phyloP scores from a whole-genome alignment of 1,140 invertebrate genomes.

The Melitaea cinxia region DNA sequence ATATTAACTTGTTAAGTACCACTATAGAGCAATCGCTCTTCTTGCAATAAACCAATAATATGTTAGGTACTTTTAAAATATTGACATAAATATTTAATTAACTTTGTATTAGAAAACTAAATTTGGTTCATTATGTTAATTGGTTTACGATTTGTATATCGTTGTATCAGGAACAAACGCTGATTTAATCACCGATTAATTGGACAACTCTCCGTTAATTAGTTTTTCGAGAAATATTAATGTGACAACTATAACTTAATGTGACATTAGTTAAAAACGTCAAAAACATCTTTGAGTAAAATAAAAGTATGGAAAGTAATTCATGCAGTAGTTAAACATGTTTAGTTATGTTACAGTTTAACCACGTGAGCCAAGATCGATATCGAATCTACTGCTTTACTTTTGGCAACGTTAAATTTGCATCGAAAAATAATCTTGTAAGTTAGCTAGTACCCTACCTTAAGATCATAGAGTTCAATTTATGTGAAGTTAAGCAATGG shows the following conservation, averaged over 20 bases:
- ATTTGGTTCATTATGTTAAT: background rate
- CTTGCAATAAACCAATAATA: too few species aligned
- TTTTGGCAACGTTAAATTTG: conserved; percentile 33
- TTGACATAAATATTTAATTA: background rate
- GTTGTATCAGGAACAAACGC: background rate
- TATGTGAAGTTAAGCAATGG: background rate
- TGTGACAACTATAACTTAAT: background rate
- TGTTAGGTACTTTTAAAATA: background rate
- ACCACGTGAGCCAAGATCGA: conserved; percentile 54
- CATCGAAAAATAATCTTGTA: background rate
- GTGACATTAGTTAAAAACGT: too few species aligned
- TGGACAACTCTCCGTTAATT: background rate
- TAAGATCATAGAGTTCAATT: conserved; percentile 32
- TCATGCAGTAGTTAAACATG: conserved; percentile 58
- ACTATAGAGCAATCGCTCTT: too few species aligned
- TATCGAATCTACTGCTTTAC: conserved; percentile 59
- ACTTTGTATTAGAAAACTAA: background rate
- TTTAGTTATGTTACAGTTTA: conserved; percentile 55
- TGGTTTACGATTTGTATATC: background rate
- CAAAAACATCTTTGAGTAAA: too few species aligned
- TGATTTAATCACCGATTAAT: background rate
- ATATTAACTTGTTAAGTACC: too few species aligned
- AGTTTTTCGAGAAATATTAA: background rate
- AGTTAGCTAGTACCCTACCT: conserved; percentile 25
- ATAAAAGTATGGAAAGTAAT: conserved; percentile 28